phyloP scores from a whole-genome alignment of 2,113 vertebrate genomes.

The Cepphus grylle region DNA sequence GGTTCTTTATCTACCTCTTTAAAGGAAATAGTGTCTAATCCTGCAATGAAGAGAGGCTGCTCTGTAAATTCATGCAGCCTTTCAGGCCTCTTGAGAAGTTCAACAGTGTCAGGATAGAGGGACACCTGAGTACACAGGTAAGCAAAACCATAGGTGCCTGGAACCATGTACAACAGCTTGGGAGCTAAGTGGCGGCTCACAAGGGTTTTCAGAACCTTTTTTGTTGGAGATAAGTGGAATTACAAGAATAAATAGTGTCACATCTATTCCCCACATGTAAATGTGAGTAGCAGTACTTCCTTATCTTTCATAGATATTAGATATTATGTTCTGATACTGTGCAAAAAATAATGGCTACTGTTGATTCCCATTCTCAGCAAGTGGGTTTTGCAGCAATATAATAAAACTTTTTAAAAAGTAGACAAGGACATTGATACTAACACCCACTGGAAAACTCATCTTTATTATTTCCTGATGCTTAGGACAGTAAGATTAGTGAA shows the following conservation, averaged over 20 bases:
- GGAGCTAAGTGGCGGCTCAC: background rate
- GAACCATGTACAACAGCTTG: background rate
- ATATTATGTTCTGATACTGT: background rate
- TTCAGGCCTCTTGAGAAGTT: background rate
- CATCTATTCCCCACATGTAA: background rate
- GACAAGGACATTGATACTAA: background rate
- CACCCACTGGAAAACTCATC: background rate
- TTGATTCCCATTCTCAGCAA: background rate
- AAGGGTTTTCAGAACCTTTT: background rate
- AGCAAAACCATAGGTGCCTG: background rate
- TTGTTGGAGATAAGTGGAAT: background rate
- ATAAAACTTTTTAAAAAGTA: background rate
- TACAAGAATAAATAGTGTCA: background rate
- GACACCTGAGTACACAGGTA: background rate
- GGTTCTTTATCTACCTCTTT: background rate
- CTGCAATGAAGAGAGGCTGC: background rate
- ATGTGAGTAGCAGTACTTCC: background rate
- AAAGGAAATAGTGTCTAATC: background rate
- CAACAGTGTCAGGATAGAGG: background rate
- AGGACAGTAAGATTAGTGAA: background rate
- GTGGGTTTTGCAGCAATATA: background rate
- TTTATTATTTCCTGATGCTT: background rate
- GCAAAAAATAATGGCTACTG: background rate
- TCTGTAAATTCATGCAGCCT: background rate
- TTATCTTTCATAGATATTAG: background rate